phyloP scores from a whole-genome alignment of 2,113 vertebrate genomes.

The Oreochromis tanganicae region DNA sequence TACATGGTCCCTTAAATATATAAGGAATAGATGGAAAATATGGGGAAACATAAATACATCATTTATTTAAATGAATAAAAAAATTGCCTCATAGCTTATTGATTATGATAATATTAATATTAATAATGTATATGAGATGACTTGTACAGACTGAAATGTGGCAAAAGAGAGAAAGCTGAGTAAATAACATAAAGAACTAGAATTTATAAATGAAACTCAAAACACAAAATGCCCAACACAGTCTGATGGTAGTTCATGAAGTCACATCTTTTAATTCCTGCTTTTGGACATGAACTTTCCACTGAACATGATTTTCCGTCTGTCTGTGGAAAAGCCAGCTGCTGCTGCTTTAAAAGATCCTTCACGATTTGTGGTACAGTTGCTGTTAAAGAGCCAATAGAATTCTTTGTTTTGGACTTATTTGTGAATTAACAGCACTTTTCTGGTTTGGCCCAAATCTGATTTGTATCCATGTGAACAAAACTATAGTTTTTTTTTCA shows the following conservation, averaged over 20 bases:
- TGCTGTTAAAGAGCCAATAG: background rate
- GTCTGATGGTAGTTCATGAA: background rate
- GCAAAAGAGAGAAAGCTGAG: background rate
- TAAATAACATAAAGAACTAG: background rate
- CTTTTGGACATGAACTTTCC: background rate
- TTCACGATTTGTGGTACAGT: accelerated
- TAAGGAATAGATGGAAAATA: background rate
- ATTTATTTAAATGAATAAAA: background rate
- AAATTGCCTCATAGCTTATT: background rate
- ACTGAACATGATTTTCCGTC: background rate
- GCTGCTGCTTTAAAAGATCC: background rate
- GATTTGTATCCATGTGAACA: background rate
- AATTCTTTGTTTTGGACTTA: background rate
- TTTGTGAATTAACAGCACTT: background rate
- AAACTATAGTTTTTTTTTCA: background rate
- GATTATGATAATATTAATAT: background rate
- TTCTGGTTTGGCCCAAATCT: background rate
- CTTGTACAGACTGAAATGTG: background rate
- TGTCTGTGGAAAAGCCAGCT: background rate
- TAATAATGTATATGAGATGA: background rate
- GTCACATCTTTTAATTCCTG: background rate
- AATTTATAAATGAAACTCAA: background rate
- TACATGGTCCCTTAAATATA: background rate
- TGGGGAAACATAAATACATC: background rate
- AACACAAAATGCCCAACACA: background rate